Evolutionary conservation across 1,140 invertebrate species (phyloP).

Genomic region (Tetramorium simillimum): DNA sequence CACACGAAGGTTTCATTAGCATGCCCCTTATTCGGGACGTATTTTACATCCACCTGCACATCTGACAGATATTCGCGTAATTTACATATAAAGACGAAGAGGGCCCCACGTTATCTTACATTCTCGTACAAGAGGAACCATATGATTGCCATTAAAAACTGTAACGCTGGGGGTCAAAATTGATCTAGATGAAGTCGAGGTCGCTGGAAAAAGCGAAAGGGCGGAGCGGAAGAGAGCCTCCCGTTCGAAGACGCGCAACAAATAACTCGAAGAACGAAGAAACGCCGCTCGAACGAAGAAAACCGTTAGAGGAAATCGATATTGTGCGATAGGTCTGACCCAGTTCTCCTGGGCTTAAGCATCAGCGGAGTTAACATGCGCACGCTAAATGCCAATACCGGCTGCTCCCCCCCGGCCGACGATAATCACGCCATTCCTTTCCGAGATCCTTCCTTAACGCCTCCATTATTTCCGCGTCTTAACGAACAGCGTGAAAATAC

Average conservation of each 20-base stretch:
- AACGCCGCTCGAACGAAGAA: not conserved
- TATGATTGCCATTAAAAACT: constrained; percentile 6
- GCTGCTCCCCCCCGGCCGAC: too few relatives aligned
- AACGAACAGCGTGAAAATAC: constrained; percentile 4
- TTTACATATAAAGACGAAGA: constrained; percentile 38
- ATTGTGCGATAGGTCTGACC: not conserved
- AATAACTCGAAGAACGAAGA: not conserved
- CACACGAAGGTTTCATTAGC: constrained; percentile 39
- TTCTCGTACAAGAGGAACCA: not conserved
- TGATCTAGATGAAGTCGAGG: not conserved
- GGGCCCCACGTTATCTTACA: not conserved
- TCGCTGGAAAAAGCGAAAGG: not conserved
- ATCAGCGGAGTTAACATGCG: not conserved
- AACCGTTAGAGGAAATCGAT: constrained; percentile 24
- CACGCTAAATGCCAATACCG: not conserved
- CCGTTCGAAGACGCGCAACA: not conserved
- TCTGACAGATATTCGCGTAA: constrained; percentile 16
- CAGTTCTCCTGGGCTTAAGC: constrained; percentile 6
- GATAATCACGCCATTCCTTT: not conserved
- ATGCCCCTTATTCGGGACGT: not conserved
- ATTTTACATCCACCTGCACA: not conserved
- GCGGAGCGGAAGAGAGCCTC: not conserved
- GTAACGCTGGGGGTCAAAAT: not conserved
- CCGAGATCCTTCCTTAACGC: not conserved
- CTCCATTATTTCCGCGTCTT: not conserved